Base-by-base conservation (phyloP, 2,888 invertebrate genomes). In the Portevinia maculata region DNA sequence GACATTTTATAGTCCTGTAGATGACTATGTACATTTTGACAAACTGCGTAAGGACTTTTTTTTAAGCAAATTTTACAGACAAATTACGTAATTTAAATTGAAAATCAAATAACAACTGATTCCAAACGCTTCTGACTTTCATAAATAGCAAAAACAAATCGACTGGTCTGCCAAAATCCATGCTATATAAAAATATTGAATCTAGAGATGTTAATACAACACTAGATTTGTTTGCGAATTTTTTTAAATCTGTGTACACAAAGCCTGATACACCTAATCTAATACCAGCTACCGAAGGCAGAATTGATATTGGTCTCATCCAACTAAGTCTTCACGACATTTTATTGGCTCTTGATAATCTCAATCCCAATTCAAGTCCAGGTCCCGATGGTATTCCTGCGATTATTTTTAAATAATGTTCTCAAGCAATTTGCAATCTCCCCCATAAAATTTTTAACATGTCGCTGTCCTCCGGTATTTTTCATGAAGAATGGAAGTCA, bases 121-220 rank as follows among this genome's bases (percentile, higher is more conserved):
- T 55, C 37, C 7, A 55, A 55, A 37, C 15, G 37, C n/a, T 37
- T 55, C 55, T 55, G 55, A 21, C 37, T 13, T 21, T 55, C 21
- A 24, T 55, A n/a, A 37, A 37, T 39, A 55, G 21, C 34, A 37
- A 55, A 55, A 37, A 37, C 13, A 55, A 55, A 39, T 17, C n/a
- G 0, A 55, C 39, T 37, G 19, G n/a, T 55, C 37, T 55, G 13
- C 37, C 55, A 2, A 37, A 39, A 37, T 37, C 39, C 37, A 55
- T 55, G 21, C 13, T 39, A 8, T 39, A 24, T 57, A 57, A 57
- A 21, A 39, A 39, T 24, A 21, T 21, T 13, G 15, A 13, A 13
- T 57, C 55, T 24, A 13, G 1, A 39, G 55, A 55, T 55, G 37
- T 55, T 39, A 24, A 39, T 39, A 17, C 17, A 8, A 55, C 39